A percentile compares a stretch with the other conserved stretches of the same genome.
phyloP scores from a whole-genome alignment of 1,140 invertebrate genomes.

The Ips nitidus region DNA sequence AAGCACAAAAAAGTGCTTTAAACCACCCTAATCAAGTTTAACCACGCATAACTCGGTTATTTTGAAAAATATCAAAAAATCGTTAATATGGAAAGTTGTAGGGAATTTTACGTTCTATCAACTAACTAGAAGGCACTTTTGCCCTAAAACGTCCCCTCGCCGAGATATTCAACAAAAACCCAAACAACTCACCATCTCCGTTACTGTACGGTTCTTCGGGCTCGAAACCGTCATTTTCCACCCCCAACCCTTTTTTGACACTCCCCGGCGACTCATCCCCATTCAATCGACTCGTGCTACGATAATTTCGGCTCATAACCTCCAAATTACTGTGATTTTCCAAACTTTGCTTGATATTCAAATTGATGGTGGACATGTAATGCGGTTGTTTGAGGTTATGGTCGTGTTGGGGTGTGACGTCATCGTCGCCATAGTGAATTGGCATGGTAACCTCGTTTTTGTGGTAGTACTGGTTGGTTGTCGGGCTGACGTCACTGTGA shows the following conservation, averaged over 20 bases:
- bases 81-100: too few species aligned
- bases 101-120: too few species aligned
- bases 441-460: conserved; percentile 52
- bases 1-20: too few species aligned
- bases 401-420: conserved; percentile 35
- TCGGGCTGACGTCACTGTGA: background rate
- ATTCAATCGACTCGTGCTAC: conserved; percentile 45
- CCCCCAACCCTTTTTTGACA: conserved; percentile 30
- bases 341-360: conserved; percentile 48
- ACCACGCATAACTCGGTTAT: too few species aligned
- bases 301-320: conserved; percentile 48
- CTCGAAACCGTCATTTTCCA: conserved; percentile 46
- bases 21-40: too few species aligned
- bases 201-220: conserved; percentile 33
- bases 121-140: too few species aligned
- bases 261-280: conserved; percentile 38
- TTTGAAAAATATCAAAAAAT: too few species aligned
- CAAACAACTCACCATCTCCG: conserved; percentile 22
- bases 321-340: conserved; percentile 48
- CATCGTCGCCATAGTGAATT: conserved; percentile 48
- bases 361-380: conserved; percentile 50
- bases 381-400: conserved; percentile 43
- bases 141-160: too few species aligned
- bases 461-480: conserved; percentile 46
- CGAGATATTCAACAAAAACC: too few species aligned